Evolutionary conservation across 2,113 vertebrate species (phyloP), one percentile per base, ranked within the genome.

Genomic region (Nerophis ophidion): DNA sequence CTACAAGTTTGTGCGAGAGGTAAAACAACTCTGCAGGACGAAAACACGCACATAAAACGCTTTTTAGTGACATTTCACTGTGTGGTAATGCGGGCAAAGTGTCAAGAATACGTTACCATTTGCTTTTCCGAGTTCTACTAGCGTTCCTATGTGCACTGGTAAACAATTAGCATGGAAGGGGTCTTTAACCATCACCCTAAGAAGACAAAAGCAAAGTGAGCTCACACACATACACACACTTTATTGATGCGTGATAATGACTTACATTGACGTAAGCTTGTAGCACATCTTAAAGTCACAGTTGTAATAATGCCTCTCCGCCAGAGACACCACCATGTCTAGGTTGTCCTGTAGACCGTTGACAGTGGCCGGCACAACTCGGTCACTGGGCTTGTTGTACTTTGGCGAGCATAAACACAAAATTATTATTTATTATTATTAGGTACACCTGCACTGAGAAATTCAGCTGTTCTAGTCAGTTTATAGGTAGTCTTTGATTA

Each of bases 201-300:
- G 85, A 35, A 34, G 16, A 14, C 12, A 34, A 47, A 14, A 17
- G 34, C 7, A 34, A 10, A 4, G 40, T 33, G 8, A 34, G 8
- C 17, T n/a, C 7, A 7, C 7, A 19, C 17, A 59, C 14, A 14
- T 6, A 26, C 26, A 7, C 7, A 5, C n/a, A 19, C 6, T 13
- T 17, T 54, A 26, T 12, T 5, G 14, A 44, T 44, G 12, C 19
- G n/a, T 0, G 44, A 6, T 9, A 49, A 17, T 16, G 14, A 60
- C 58, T 48, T 90, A 99, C 97, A 91, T 93, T 8, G 96, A 97
- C 33, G 96, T 98, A 59, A 98, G 93, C 64, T 96, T 95, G 87
- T 97, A 98, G 86, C 97, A 99, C 92, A 96, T 98, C 87, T 99
- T 99, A 86, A 99, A 99, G 74, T 91, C 89, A 87, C 95, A 98